Percentiles rank a stretch among this genome's conserved stretches.
These are phyloP conservation scores for Harpegnathos saltator DNA, from an alignment of 1,140 invertebrate genomes.

Conservation along the genomic window DNA sequence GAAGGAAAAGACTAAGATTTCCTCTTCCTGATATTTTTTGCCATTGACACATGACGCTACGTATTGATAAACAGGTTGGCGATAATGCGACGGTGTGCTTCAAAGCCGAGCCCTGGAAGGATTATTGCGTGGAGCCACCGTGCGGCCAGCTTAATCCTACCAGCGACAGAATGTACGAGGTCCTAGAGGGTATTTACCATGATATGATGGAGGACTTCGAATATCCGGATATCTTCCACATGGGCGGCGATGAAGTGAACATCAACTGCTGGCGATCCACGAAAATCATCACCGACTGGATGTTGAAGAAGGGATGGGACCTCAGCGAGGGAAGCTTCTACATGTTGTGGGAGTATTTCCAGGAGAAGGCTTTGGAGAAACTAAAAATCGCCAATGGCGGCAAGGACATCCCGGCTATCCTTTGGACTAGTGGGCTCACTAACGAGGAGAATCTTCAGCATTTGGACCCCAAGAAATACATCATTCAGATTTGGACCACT, in stretches of 20 bases:
- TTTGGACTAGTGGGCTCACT: conserved; percentile 95
- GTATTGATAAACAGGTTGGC: conserved; percentile 75
- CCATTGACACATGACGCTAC: not conserved
- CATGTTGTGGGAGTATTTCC: conserved; percentile 92
- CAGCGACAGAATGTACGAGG: conserved; percentile 90
- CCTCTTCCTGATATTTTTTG: not conserved
- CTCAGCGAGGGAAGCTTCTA: conserved; percentile 88
- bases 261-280: conserved; percentile 92
- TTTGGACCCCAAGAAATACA: conserved; percentile 91
- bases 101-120: conserved; percentile 91
- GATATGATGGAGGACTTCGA: conserved; percentile 90
- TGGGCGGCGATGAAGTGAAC: conserved; percentile 95
- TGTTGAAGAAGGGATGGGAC: conserved; percentile 88
- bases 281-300: conserved; percentile 89
- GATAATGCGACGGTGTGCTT: conserved; percentile 85
- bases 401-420: conserved; percentile 88
- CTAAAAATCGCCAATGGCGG: conserved; percentile 85
- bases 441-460: conserved; percentile 89
- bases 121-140: conserved; percentile 93
- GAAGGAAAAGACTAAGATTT: too few relatives aligned
- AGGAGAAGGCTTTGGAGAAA: conserved; percentile 88
- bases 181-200: conserved; percentile 89
- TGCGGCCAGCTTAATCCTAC: conserved; percentile 95
- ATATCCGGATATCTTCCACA: conserved; percentile 92
- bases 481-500: conserved; percentile 94